These are phyloP conservation scores for Lytechinus pictus DNA, from an alignment of 35 echinoderm and acorn worm genomes.

Conservation along the genomic window DNA sequence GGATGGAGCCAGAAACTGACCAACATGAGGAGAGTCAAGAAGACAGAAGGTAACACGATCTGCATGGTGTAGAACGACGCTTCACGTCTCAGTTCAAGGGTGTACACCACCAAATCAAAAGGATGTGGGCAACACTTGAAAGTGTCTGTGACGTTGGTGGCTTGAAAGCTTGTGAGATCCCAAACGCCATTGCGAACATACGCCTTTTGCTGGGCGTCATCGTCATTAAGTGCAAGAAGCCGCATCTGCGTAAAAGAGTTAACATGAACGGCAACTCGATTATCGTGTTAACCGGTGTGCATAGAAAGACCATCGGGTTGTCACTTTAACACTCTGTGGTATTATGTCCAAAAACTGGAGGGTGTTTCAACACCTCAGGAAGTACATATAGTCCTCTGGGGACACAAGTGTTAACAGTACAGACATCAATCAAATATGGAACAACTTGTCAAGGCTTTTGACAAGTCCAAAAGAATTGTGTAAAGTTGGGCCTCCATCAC, in stretches of 20 bases:
- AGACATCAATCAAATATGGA: too few relatives aligned
- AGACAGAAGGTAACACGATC: background rate
- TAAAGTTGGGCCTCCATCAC: too few relatives aligned
- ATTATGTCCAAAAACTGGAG: too few relatives aligned
- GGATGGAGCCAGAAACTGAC: conserved; percentile 14
- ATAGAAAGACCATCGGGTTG: too few relatives aligned
- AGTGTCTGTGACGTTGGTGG: background rate
- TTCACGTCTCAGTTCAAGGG: background rate
- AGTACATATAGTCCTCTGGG: too few relatives aligned
- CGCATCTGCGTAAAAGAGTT: background rate
- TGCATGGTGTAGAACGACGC: background rate
- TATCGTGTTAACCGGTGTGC: background rate
- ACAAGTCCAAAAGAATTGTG: too few relatives aligned
- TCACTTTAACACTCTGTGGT: too few relatives aligned
- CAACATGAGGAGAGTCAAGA: background rate
- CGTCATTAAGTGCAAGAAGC: background rate
- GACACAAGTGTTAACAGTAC: too few relatives aligned
- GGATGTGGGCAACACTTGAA: background rate
- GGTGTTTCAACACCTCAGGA: too few relatives aligned
- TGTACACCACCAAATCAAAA: background rate
- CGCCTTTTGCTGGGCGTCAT: background rate
- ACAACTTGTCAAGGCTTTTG: too few relatives aligned
- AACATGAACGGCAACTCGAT: background rate
- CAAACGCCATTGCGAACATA: background rate
- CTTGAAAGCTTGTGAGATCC: background rate